Evolutionary conservation across 2,113 vertebrate species (phyloP).

Genomic region (Sigmodon hispidus): DNA sequence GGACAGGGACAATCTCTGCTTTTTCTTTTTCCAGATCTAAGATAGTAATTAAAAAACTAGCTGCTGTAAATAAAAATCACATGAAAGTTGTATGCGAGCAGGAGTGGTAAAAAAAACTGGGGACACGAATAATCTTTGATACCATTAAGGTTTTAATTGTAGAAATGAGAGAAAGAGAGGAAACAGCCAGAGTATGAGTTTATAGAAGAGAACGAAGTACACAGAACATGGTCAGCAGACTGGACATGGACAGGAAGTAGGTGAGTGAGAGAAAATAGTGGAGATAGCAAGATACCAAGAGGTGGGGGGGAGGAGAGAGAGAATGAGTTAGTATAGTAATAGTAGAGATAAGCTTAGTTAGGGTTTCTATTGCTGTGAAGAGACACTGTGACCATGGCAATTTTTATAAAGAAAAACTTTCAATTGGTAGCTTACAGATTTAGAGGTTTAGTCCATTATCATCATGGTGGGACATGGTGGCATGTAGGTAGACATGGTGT

Average conservation of each 20-base stretch:
- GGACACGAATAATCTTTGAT: background rate
- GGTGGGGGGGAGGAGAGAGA: background rate
- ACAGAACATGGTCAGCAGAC: background rate
- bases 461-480: no score
- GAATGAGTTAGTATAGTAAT: background rate
- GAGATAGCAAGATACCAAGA: background rate
- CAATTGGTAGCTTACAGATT: no score
- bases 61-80: background rate
- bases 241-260: background rate
- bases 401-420: no score
- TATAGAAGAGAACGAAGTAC: background rate
- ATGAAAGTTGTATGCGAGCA: background rate
- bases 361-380: no score
- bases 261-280: background rate
- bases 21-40: slow-evolving; percentile 9
- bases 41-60: background rate
- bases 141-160: background rate
- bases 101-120: no score
- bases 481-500: no score
- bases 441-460: no score
- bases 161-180: background rate
- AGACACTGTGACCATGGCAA: no score
- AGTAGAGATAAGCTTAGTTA: no score
- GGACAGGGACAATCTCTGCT: background rate
- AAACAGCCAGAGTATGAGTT: background rate